phyloP scores from a whole-genome alignment of 2,113 vertebrate genomes.

The Pithys albifrons region DNA sequence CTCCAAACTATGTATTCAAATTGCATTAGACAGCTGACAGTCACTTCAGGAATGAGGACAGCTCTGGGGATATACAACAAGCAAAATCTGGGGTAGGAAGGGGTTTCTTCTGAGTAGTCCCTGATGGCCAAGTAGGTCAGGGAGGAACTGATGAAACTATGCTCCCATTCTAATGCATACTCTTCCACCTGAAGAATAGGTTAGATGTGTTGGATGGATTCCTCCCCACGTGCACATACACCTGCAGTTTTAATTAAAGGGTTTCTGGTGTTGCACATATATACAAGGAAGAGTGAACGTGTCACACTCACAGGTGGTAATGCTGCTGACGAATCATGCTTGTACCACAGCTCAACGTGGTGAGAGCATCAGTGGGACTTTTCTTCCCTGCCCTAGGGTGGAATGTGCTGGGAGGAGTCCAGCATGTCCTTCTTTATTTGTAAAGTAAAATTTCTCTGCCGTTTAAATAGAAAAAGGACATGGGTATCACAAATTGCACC shows the following conservation, averaged over 20 bases:
- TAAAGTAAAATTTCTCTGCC: not conserved
- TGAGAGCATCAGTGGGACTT: not conserved
- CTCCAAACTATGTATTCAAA: not conserved
- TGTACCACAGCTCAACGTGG: not conserved
- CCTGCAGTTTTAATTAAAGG: not conserved
- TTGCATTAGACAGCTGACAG: not conserved
- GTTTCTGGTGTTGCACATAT: not conserved
- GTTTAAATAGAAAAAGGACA: not conserved
- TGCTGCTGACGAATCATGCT: not conserved
- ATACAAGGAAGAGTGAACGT: not conserved
- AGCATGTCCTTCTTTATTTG: not conserved
- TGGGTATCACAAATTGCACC: not conserved
- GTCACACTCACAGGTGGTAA: fast-evolving
- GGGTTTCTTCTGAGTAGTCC: not conserved
- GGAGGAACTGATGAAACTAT: not conserved
- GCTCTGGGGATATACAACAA: not conserved
- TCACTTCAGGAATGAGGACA: not conserved
- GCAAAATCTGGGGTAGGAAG: not conserved
- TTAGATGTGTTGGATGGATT: not conserved
- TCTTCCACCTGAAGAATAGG: not conserved
- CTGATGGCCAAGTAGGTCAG: not conserved
- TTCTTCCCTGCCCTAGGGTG: not conserved
- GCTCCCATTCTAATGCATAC: too few relatives aligned
- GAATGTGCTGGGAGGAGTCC: slow-evolving; percentile 3
- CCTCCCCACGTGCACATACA: not conserved